Percentiles rank a stretch among this genome's conserved stretches.
phyloP scores from a whole-genome alignment of 2,113 vertebrate species.

The Mustela nigripes region DNA sequence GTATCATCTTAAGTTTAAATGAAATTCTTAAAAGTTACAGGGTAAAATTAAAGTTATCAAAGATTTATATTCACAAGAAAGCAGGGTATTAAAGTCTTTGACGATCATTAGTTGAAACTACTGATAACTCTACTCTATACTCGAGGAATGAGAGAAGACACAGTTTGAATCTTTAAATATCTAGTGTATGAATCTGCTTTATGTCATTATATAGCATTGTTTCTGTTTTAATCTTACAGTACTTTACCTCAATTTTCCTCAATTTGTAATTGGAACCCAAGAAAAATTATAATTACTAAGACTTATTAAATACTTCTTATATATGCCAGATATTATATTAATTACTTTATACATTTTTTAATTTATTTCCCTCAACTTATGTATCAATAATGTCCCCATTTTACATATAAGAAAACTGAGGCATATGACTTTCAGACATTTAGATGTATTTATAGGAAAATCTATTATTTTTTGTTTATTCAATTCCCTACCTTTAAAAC shows the following conservation, averaged over 20 bases:
- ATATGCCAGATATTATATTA: background rate
- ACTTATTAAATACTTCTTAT: background rate
- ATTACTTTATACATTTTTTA: background rate
- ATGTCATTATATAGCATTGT: background rate
- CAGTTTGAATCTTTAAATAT: conserved; percentile 18
- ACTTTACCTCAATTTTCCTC: conserved; percentile 20
- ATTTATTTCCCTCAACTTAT: background rate
- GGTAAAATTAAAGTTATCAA: background rate
- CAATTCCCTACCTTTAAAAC: background rate
- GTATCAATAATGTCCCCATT: background rate
- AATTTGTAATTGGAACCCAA: background rate
- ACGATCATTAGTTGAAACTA: conserved; percentile 7
- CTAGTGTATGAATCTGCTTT: background rate
- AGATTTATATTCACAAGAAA: conserved; percentile 23
- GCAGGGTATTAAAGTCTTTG: background rate
- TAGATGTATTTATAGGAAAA: background rate
- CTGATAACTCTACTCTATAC: background rate
- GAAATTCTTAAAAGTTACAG: conserved; percentile 21
- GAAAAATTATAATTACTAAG: background rate
- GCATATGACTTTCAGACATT: background rate
- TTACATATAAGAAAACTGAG: conserved; percentile 42
- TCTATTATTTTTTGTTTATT: background rate
- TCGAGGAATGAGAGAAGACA: background rate
- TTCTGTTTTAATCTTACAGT: conserved; percentile 14
- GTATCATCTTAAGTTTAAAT: conserved; percentile 37